These are phyloP conservation scores for Sebastes paucispinis DNA, from an alignment of 2,797 vertebrate species.

Conservation along the genomic window DNA sequence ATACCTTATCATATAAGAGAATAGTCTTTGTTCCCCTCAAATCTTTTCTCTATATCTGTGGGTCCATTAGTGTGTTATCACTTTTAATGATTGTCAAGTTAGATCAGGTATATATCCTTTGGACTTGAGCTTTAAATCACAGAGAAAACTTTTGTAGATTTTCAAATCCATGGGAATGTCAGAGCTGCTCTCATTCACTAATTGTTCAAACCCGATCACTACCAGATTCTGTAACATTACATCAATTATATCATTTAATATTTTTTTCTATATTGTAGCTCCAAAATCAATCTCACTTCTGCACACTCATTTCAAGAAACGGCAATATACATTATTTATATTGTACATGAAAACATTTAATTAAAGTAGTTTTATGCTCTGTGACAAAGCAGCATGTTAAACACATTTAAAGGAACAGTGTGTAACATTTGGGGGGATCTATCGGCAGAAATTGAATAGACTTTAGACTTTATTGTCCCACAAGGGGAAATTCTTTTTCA, in stretches of 20 bases:
- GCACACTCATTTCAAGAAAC: background rate
- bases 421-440: too few relatives aligned
- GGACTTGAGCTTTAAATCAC: background rate
- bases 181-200: background rate
- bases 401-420: too few relatives aligned
- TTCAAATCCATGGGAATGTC: background rate
- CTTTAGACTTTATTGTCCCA: too few relatives aligned
- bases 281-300: background rate
- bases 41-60: background rate
- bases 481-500: too few relatives aligned
- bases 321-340: background rate
- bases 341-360: background rate
- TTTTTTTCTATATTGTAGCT: background rate
- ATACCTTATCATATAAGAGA: background rate
- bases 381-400: background rate
- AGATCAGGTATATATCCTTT: background rate
- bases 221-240: background rate
- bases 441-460: too few relatives aligned
- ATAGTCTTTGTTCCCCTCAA: too few relatives aligned
- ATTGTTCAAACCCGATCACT: background rate
- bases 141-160: background rate
- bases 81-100: background rate
- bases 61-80: background rate
- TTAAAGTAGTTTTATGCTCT: background rate
- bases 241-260: accelerated